phyloP scores from a whole-genome alignment of 92 coral and sea anemone genomes.

The Phenganax stokvisi region DNA sequence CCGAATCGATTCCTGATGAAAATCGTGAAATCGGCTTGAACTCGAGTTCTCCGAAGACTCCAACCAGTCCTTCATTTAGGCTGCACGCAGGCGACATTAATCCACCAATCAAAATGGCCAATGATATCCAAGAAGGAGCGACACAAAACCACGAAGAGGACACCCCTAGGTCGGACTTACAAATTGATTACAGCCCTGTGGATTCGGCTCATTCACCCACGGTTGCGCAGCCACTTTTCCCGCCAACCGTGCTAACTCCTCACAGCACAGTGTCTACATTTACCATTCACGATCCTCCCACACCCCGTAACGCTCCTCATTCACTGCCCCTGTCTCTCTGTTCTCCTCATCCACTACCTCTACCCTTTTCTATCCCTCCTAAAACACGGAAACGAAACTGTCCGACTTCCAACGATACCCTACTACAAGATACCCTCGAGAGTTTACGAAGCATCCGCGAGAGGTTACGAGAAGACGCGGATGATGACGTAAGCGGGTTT shows the following conservation, averaged over 20 bases:
- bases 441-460: slow-evolving; percentile 30
- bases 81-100: slow-evolving; percentile 6
- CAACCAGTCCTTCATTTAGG: background rate
- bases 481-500: slow-evolving; percentile 40
- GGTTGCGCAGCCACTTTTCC: background rate
- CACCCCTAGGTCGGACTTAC: background rate
- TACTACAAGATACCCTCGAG: slow-evolving; percentile 25
- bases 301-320: background rate
- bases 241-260: background rate
- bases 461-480: slow-evolving; percentile 27
- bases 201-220: background rate
- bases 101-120: slow-evolving; percentile 17
- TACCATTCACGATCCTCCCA: background rate
- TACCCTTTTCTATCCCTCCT: background rate
- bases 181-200: background rate
- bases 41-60: background rate
- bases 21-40: background rate
- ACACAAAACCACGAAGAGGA: background rate
- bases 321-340: background rate
- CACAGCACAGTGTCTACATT: background rate
- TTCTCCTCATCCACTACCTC: background rate
- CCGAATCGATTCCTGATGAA: background rate
- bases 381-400: slow-evolving; percentile 22
- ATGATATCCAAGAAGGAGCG: background rate
- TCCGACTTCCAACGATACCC: slow-evolving; percentile 19